Base-by-base conservation (phyloP, 1,140 invertebrate genomes). In the Heliconius congener region DNA sequence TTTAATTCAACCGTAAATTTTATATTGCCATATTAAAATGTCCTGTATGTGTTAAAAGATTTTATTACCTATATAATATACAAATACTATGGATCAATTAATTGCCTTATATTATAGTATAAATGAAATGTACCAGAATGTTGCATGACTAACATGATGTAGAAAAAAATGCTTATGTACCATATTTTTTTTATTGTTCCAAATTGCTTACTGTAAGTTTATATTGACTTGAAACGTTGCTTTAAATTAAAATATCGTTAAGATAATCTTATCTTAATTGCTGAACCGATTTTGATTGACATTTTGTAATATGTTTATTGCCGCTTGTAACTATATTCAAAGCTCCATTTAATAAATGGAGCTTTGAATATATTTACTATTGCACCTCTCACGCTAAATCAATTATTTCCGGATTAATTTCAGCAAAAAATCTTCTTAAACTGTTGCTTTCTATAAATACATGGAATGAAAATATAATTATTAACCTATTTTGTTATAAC, bases 91-190 rank as follows among this genome's bases (percentile, higher is more conserved):
- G 8, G n/a, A 57, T 57, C 19, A 57, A 23, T 57, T 57, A 23
- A 57, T 57, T 23, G n/a, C n/a, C 18, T 3, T 57, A 57, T 19
- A 57, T n/a, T 19, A 52, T 46, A 46, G 9, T 13, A 74, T 46
- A 46, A 66, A 18, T 16, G 73, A 72, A 39, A 80, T 76, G 66
- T 80, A 42, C 72, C 66, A 75, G 55, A 80, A 80, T 76, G 79
- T 76, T 30, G 74, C 79, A 76, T 80, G 79, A 73, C 42, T 80
- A 80, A 80, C 70, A 46, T 73, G 9, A 27, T 66, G 60, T 30
- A 18, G 60, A 76, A 30, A 6, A 76, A 70, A 75, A 46, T 71
- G 74, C 74, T 76, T 70, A 19, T 70, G 74, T 76, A 34, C 37
- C 55, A 66, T 30, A 18, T 27, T 27, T 66, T 23, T 66, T 27